Evolutionary conservation across 2,797 vertebrate species (phyloP), one percentile per base, ranked within the genome.

Genomic region (Ciconia nigra): DNA sequence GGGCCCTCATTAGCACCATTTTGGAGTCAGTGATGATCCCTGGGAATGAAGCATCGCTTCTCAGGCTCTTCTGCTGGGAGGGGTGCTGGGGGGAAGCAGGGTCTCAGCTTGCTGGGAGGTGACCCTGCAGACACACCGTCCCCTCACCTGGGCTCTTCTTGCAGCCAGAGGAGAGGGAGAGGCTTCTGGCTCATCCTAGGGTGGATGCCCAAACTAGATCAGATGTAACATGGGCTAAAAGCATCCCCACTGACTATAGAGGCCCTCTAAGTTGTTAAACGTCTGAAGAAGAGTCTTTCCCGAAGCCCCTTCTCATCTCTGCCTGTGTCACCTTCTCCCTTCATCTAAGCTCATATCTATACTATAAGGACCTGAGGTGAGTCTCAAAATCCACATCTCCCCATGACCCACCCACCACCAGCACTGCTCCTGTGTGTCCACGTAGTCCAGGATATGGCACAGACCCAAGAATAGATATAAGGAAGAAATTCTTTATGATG

Each of bases 181-280:
- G 22, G 13, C 14, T 73, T 49, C 76, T 35, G 22, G n/a, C 17
- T 58, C 29, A n/a, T 54, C 28, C 67, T 26, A 6, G 0, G 3
- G 1, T 21, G 16, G 31, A 37, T 44, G 44, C 16, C 13, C 33
- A 44, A 76, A 47, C n/a, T 18, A 39, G 15, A 44, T 26, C 65
- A 71, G 17, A 44, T 11, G 19, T 11, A 63, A 44, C 8, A 24
- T 0, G 16, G 49, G 31, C 24, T 59, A 71, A 52, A 81, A 88
- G 15, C 4, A 3, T 4, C 11, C 17, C 13, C 31, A 13, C 25
- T 42, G 47, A 35, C 10, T 39, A 37, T 12, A 52, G 73, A 83
- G 8, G 8, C 15, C 3, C 4, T 24, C 46, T 29, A 2, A 0
- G 0, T 3, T 39, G 55, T 46, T 8, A 29, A 66, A 55, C 2